phyloP scores from a whole-genome alignment of 2,888 invertebrate genomes.

The Pseudolycoriella hygida region DNA sequence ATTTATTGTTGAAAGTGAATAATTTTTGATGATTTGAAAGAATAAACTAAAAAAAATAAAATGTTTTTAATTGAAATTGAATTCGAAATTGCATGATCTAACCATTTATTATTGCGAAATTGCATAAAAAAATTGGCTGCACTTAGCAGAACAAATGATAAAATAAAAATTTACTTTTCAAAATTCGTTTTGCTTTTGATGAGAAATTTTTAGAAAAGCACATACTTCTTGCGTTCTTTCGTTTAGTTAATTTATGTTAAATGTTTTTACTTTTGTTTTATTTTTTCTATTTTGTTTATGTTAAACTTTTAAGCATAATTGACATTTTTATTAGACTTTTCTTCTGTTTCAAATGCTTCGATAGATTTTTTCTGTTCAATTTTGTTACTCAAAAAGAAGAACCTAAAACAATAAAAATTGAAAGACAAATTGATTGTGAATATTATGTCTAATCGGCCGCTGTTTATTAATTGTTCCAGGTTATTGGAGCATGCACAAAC shows the following conservation, averaged over 20 bases:
- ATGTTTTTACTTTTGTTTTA: neutral
- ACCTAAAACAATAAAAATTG: conserved; percentile 1
- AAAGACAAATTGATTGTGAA: no score
- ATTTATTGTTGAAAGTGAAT: neutral
- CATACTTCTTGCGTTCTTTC: neutral
- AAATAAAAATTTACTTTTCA: neutral
- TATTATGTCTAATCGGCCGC: conserved; percentile 10
- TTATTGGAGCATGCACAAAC: conserved; percentile 27
- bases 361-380: conserved; percentile 6
- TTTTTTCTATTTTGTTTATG: neutral
- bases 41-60: neutral
- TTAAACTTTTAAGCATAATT: neutral
- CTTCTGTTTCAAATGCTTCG: conserved; percentile 6
- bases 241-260: neutral
- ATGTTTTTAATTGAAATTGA: neutral
- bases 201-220: neutral
- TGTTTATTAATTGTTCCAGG: conserved; percentile 18
- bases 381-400: conserved; percentile 2
- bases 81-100: no score
- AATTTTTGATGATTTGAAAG: neutral
- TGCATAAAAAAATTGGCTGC: neutral
- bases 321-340: conserved; percentile 3
- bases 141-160: neutral
- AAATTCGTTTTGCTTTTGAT: neutral
- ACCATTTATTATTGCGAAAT: neutral